Conservation (phyloP, 2,888 invertebrate species). For the Hydraecia micacea region DNA sequence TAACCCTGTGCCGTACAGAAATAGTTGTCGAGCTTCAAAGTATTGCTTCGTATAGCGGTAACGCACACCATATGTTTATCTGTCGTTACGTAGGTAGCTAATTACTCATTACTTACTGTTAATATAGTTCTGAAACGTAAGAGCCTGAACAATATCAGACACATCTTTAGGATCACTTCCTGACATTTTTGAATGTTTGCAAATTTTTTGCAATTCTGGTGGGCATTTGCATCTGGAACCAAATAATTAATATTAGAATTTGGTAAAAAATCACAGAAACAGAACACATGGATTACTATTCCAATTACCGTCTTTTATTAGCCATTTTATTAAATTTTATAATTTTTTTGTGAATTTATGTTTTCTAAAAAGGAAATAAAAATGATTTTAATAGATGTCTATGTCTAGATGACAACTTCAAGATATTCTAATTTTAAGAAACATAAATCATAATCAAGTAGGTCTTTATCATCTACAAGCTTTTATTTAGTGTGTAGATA, state of each 20-base stretch:
- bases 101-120: constrained; percentile 38
- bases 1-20: background rate
- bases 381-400: constrained; percentile 61
- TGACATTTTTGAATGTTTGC: constrained; percentile 67
- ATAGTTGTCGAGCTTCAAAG: background rate
- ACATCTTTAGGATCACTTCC: constrained; percentile 78
- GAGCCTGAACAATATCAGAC: constrained; percentile 80
- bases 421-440: constrained; percentile 57
- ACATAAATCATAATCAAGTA: constrained; percentile 37
- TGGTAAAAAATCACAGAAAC: background rate
- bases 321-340: constrained; percentile 67
- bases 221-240: constrained; percentile 73
- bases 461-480: background rate
- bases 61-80: background rate
- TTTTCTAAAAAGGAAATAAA: constrained; percentile 35
- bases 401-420: constrained; percentile 30
- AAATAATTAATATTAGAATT: constrained; percentile 2
- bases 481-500: background rate
- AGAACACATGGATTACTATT: background rate
- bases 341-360: constrained; percentile 40
- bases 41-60: background rate
- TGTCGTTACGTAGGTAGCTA: background rate
- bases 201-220: constrained; percentile 68
- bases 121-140: constrained; percentile 72
- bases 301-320: constrained; percentile 74